A percentile compares a stretch with the other conserved stretches of the same genome.
phyloP scores from a whole-genome alignment of 1,140 invertebrate genomes.

The Neodiprion lecontei region DNA sequence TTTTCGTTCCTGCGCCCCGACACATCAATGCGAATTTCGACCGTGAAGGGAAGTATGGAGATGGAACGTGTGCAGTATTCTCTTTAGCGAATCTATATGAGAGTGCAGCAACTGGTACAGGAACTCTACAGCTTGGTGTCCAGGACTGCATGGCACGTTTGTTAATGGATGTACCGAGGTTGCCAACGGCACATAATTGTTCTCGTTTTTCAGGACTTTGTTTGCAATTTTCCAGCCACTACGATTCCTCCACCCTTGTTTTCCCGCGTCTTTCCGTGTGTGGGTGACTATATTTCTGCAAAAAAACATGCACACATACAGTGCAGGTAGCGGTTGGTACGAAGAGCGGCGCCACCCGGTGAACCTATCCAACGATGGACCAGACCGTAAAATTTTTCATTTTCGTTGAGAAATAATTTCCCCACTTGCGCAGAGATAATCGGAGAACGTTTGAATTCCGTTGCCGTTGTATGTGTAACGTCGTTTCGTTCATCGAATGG shows the following conservation, averaged over 20 bases:
- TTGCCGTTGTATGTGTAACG: too few species aligned
- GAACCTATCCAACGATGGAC: too few species aligned
- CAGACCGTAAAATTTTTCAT: too few species aligned
- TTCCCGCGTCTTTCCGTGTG: neutral
- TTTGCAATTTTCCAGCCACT: neutral
- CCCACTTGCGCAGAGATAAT: too few species aligned
- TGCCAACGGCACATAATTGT: neutral
- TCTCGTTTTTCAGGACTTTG: constrained; percentile 5
- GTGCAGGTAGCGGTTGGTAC: neutral
- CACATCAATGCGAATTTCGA: neutral
- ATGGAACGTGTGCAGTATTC: constrained; percentile 2
- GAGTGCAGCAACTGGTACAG: neutral
- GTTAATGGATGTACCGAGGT: constrained; percentile 1
- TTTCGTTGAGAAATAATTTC: too few species aligned
- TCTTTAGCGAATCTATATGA: neutral
- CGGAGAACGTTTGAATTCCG: too few species aligned
- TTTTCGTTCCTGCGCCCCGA: neutral
- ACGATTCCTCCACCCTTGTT: neutral
- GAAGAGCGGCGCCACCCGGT: too few species aligned
- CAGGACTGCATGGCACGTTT: neutral
- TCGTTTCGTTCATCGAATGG: too few species aligned
- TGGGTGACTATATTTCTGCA: neutral
- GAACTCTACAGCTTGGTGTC: too few species aligned
- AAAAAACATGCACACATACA: neutral
- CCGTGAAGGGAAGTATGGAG: neutral